Evolutionary conservation across 2,797 vertebrate species (phyloP), one percentile per base, ranked within the genome.

Genomic region (Gila robusta): DNA sequence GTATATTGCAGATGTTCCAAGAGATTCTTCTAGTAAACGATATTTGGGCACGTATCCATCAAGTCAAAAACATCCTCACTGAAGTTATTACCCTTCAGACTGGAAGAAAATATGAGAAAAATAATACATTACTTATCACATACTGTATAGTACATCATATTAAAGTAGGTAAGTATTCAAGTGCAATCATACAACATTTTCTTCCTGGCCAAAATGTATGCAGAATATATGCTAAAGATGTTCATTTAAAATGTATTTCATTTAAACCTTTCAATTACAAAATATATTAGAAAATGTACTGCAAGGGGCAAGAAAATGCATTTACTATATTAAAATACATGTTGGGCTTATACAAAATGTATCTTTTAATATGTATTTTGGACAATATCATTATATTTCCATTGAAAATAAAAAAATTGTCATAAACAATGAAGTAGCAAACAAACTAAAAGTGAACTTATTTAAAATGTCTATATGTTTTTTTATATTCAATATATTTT

Each of bases 61-160:
- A 93, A 23, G 2, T 93, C 28, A 26, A 94, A 93, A 54, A 89
- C 88, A 0, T 95, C 93, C 16, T 95, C 95, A 9, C 90, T 84
- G 87, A 95, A 90, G 77, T 95, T 87, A 76, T 95, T 96, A 88
- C 95, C 95, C 90, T 64, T 90, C 44, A 96, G 82, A 88, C 95
- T 96, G 90, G 86, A 93, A 91, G 14, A 56, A 87, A 41, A 77
- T 32, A 6, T 21, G 0, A 69, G 6, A 62, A 59, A 59, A 66
- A 54, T 5, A 21, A 76, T 21, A 35, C 3, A 5, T 64, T 26
- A 79, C 47, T 54, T 19, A 7, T 28, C 37, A 21, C 16, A 44
- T 44, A 66, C 26, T 66, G 62, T 1, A n/a, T n/a, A 37, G 32
- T 66, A 26, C 41, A 52, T 19, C 12, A 66, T 26, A n/a, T 23